Conservation (phyloP, 2,888 invertebrate species). For the Agriopis marginaria region DNA sequence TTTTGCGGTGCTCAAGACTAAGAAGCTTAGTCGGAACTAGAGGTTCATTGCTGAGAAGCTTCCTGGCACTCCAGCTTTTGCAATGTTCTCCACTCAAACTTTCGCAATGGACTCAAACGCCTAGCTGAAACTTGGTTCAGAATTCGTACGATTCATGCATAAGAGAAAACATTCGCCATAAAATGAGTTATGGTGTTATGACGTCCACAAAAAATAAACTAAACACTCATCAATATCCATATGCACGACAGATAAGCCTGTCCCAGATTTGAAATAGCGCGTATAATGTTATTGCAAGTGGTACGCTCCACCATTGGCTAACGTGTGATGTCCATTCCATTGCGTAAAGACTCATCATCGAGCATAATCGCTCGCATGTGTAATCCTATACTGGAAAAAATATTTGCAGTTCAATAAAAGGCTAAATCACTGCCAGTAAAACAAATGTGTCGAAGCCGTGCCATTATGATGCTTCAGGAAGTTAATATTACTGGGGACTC, state of each 20-base stretch:
- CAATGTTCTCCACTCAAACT: no score
- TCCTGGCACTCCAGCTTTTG: no score
- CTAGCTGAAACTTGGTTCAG: no score
- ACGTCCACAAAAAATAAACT: background rate
- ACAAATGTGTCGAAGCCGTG: background rate
- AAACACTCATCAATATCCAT: constrained; percentile 31
- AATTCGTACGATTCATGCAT: background rate
- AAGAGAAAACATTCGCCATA: background rate
- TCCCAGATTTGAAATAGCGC: constrained; percentile 61
- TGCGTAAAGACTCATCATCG: constrained; percentile 57
- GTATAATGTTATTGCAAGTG: constrained; percentile 57
- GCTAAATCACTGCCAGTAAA: background rate
- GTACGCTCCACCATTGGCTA: constrained; percentile 53
- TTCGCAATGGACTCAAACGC: no score
- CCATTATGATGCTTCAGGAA: no score
- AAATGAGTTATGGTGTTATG: background rate
- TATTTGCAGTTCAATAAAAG: constrained; percentile 13
- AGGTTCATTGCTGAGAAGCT: no score
- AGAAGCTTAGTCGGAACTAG: no score
- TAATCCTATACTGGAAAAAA: constrained; percentile 39
- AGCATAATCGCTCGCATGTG: constrained; percentile 49
- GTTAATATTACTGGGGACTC: no score
- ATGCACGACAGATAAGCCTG: constrained; percentile 46
- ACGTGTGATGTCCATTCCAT: constrained; percentile 56
- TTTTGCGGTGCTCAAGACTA: no score